A percentile compares a stretch with the other conserved stretches of the same genome.
These are phyloP conservation scores for Microcebus murinus DNA, from an alignment of 2,113 vertebrate genomes.

Conservation along the genomic window DNA sequence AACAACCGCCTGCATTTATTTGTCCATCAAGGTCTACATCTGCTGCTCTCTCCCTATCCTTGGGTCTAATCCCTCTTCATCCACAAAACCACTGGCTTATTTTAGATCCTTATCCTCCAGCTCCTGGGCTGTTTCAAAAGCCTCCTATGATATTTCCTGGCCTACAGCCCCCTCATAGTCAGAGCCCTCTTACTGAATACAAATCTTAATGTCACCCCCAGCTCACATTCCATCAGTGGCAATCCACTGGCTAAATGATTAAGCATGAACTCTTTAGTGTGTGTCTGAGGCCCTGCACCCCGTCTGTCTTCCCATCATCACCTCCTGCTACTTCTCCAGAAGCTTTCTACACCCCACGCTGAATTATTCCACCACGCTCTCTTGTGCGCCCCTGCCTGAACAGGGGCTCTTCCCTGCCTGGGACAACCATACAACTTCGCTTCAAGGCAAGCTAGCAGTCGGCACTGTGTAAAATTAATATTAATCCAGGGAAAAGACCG, in stretches of 20 bases:
- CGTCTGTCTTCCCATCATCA: neutral
- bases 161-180: neutral
- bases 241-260: neutral
- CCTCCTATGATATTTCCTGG: neutral
- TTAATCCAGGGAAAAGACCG: conserved; percentile 42
- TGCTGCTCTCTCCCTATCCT: neutral
- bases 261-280: neutral
- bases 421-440: neutral
- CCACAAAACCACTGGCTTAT: neutral
- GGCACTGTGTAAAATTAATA: conserved; percentile 31
- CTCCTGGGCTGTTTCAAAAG: neutral
- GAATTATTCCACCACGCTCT: neutral
- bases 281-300: neutral
- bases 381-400: neutral
- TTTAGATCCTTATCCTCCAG: neutral
- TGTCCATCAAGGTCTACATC: neutral
- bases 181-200: neutral
- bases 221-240: neutral
- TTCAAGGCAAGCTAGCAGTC: conserved; percentile 30
- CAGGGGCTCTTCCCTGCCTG: neutral
- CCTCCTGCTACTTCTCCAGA: neutral
- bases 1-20: neutral
- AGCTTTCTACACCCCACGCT: neutral
- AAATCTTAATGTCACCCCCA: neutral
- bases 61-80: neutral